Evolutionary conservation across 2,888 invertebrate genomes (phyloP).

Genomic region (Paralinhomoeus sp.): DNA sequence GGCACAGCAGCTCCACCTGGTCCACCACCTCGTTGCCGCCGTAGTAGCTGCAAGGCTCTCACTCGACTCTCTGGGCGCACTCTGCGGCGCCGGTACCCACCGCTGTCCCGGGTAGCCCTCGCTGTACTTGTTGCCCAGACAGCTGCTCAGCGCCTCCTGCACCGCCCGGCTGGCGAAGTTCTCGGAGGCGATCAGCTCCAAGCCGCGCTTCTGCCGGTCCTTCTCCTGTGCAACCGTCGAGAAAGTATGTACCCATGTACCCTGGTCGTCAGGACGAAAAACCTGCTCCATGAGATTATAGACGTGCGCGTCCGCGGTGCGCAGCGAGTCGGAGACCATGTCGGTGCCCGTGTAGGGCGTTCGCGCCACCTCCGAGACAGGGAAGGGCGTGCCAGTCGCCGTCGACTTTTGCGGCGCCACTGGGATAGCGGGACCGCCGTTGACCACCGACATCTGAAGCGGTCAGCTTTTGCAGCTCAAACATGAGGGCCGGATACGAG

Average conservation of each 20-base stretch:
- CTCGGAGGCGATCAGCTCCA: slow-evolving; percentile 92
- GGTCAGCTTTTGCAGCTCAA: too few species aligned
- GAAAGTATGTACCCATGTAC: neutral
- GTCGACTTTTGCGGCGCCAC: too few species aligned
- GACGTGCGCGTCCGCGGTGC: slow-evolving; percentile 65
- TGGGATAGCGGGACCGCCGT: too few species aligned
- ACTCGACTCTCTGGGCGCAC: neutral
- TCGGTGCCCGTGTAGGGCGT: slow-evolving; percentile 7
- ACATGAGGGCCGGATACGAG: too few species aligned
- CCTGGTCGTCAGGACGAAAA: neutral
- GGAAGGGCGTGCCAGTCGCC: too few species aligned
- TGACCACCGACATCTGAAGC: too few species aligned
- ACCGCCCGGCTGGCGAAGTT: slow-evolving; percentile 33
- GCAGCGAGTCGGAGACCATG: slow-evolving; percentile 19
- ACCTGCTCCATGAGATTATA: slow-evolving; percentile 47
- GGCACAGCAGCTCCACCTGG: slow-evolving; percentile 65
- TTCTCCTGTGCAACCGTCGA: slow-evolving; percentile 40
- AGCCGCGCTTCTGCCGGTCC: slow-evolving; percentile 51
- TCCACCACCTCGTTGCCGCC: slow-evolving; percentile 91
- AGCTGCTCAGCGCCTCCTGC: slow-evolving; percentile 32
- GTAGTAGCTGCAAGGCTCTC: slow-evolving; percentile 49
- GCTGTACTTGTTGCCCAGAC: slow-evolving; percentile 38
- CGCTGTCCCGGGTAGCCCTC: slow-evolving; percentile 37
- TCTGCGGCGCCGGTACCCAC: slow-evolving; percentile 15
- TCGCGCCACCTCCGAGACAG: neutral